Evolutionary conservation across 2,888 invertebrate genomes (phyloP).

Genomic region (Diarsia dahlii): DNA sequence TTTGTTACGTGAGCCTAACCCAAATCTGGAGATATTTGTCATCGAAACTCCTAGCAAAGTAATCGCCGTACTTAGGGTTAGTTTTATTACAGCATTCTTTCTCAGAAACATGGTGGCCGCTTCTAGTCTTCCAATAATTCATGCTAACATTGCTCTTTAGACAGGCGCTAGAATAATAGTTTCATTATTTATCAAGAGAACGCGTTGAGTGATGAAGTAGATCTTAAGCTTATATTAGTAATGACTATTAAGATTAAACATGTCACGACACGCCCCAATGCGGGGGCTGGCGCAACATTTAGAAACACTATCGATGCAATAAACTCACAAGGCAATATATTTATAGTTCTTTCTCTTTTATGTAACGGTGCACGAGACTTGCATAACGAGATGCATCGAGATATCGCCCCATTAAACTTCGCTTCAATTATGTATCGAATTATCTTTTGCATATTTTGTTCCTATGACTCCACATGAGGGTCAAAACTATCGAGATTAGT

Average conservation of each 20-base stretch:
- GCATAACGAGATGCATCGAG: slow-evolving; percentile 61
- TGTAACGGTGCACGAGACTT: slow-evolving; percentile 60
- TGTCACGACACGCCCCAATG: slow-evolving; percentile 59
- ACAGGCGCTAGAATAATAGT: slow-evolving; percentile 38
- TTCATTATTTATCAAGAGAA: slow-evolving; percentile 39
- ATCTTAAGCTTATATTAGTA: slow-evolving; percentile 63
- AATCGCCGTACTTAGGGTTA: background rate
- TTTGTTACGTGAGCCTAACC: background rate
- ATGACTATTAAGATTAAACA: slow-evolving; percentile 64
- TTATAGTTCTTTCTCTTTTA: slow-evolving; percentile 66
- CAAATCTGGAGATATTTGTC: background rate
- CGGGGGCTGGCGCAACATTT: slow-evolving; percentile 57
- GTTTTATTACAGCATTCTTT: background rate
- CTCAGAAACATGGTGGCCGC: background rate
- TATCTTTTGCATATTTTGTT: slow-evolving; percentile 47
- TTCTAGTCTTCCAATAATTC: slow-evolving; percentile 1
- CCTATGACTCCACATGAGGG: slow-evolving; percentile 26
- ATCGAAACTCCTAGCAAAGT: background rate
- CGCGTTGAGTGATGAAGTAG: slow-evolving; percentile 55
- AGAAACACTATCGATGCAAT: slow-evolving; percentile 61
- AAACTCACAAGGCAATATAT: slow-evolving; percentile 59
- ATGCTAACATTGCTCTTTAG: background rate
- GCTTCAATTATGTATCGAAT: slow-evolving; percentile 46
- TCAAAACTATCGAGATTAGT: slow-evolving; percentile 7
- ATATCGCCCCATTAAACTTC: slow-evolving; percentile 50